Evolutionary conservation across 2,113 vertebrate species (phyloP), one percentile per base, ranked within the genome.

Genomic region (Aphyosemion australe): DNA sequence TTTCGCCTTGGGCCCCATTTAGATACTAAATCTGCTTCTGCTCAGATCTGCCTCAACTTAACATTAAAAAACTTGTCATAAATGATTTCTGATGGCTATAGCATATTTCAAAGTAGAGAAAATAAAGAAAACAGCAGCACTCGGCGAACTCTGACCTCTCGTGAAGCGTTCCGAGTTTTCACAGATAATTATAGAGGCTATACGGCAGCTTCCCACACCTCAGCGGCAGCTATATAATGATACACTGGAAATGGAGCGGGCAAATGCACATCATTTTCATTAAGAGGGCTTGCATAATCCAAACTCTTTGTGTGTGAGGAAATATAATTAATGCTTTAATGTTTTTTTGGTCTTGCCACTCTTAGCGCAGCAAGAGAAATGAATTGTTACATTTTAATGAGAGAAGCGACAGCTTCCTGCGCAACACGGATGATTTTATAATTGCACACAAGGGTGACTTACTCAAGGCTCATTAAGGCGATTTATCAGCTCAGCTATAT

Each of bases 281-380:
- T 95, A 96, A 92, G 94, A 94, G 93, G 92, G 86, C 93, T 93
- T 93, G 92, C 93, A 93, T 94, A 95, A 94, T 93, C 94, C 93
- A 92, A 94, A 96, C 95, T 96, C 94, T 95, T 94, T 95, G 94
- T 94, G 93, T 93, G 93, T 93, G 94, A 93, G 92, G 41, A 92
- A 93, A 94, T 93, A 95, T 97, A 97, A 97, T 96, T 95, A 96
- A 95, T 92, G 94, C 95, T 94, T 95, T 96, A 95, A 95, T 96
- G 94, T 13, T 42, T 42, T 95, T 93, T 48, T 94, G 92, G 94
- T 94, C 93, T 94, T 95, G 93, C 94, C 94, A 92, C 82, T 83
- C 75, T 61, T 69, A 69, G 93, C 93, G 89, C 88, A 85, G 93
- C 80, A 51, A 94, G 94, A 95, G 93, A 95, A 94, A 95, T 94